These are phyloP conservation scores for Paragorgia papillata DNA, from an alignment of 92 coral and sea anemone genomes.

Conservation along the genomic window DNA sequence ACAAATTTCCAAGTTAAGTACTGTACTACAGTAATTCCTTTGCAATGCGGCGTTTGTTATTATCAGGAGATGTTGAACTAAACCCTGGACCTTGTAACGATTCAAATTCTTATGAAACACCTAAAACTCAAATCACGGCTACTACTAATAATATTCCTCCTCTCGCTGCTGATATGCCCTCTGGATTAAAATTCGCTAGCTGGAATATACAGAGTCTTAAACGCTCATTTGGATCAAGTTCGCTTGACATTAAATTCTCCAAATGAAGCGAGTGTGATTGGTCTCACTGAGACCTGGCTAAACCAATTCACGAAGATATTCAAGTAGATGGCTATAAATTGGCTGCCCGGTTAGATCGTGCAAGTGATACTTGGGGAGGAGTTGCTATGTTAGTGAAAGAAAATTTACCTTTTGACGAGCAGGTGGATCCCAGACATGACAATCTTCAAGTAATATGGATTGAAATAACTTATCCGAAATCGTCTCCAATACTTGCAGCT, in stretches of 20 bases:
- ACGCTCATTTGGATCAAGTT: background rate
- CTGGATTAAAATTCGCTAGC: background rate
- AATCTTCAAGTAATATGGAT: conserved; percentile 19
- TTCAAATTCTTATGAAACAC: background rate
- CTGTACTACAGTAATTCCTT: conserved; percentile 12
- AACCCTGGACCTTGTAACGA: conserved; percentile 18
- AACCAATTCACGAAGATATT: conserved; percentile 8
- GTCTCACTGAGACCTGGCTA: conserved; percentile 10
- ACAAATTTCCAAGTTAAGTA: conserved; percentile 13
- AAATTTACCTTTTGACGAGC: conserved; percentile 13
- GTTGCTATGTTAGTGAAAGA: background rate
- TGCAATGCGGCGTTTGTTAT: conserved; percentile 18
- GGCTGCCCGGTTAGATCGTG: background rate
- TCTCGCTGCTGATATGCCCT: conserved; percentile 4
- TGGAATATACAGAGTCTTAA: too few species aligned
- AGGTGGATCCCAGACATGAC: conserved; percentile 2
- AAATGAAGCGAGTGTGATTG: conserved; percentile 11
- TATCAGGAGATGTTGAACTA: conserved; percentile 24
- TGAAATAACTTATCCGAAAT: conserved; percentile 6
- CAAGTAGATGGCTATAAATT: conserved; percentile 2
- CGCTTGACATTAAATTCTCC: conserved; percentile 6
- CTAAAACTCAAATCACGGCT: background rate
- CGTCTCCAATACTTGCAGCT: conserved; percentile 8
- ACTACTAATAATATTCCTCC: background rate
- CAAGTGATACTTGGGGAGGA: conserved; percentile 4